Evolutionary conservation across 2,113 vertebrate species (phyloP), one percentile per base, ranked within the genome.

Genomic region (Pteropus alecto): DNA sequence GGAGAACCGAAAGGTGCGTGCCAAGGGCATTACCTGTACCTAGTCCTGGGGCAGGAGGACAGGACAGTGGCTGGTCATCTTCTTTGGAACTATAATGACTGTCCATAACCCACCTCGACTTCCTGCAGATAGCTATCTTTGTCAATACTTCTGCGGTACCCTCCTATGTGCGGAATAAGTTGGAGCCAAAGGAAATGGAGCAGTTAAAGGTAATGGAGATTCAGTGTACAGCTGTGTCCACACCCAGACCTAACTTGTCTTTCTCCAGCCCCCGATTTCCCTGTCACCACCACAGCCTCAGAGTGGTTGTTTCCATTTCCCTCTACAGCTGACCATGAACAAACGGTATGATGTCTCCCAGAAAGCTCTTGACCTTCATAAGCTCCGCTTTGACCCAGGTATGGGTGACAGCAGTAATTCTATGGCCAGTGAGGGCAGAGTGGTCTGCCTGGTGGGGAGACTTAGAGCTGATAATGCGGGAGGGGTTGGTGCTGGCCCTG

Each of bases 311-410:
- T 28, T 96, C 22, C 30, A 7, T 26, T 26, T 91, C 51, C 63
- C 48, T 87, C 48, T 46, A 6, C 68, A 97, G 96, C 86, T 98
- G 97, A 99, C 98, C 92, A 98, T 99, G 98, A 98, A 96, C 58
- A 99, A 99, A 95, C 98, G 99, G 35, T 99, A 99, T 24, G 98
- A 99, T 82, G 97, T 97, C 43, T 99, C 98, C 11, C 98, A 99
- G 88, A 98, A 99, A 95, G 98, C 99, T 30, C 97, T 99, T 65
- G 98, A 99, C 63, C 98, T 99, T 26, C 99, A 98, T 88, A 99
- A 97, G 95, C 97, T 99, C 68, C 98, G 98, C 51, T 98, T 97
- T 33, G 99, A 99, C 94, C 98, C 99, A 95, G 93, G 96, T 96
- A 96, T 7, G 24, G 2, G 18, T 90, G 43, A 63, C 11, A 84